phyloP scores from a whole-genome alignment of 2,113 vertebrate genomes.

The Irena cyanogastra region DNA sequence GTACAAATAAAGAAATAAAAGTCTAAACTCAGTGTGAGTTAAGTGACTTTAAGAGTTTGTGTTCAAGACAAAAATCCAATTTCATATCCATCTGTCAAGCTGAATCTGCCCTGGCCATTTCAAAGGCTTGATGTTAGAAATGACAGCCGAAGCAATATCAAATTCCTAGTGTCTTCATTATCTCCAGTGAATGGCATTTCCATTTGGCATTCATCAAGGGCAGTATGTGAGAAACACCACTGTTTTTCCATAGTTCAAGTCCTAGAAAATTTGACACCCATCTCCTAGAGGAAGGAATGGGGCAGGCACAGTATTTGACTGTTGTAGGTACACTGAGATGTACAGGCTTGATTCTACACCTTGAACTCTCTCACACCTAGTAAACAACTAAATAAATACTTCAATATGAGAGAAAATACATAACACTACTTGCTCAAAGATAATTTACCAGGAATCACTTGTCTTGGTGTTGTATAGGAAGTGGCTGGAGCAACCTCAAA shows the following conservation, averaged over 20 bases:
- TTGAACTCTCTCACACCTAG: not conserved
- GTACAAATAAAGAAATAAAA: not conserved
- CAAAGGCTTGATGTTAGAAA: not conserved
- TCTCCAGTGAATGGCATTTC: not conserved
- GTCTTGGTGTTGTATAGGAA: not conserved
- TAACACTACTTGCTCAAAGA: not conserved
- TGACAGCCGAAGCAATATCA: not conserved
- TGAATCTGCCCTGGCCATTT: not conserved
- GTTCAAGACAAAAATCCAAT: not conserved
- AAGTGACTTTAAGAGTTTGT: not conserved
- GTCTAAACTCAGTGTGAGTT: not conserved
- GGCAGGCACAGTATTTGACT: not conserved
- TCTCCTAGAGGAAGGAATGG: not conserved
- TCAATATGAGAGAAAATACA: not conserved
- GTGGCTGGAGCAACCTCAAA: not conserved
- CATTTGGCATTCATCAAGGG: not conserved
- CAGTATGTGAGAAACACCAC: not conserved
- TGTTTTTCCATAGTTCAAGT: not conserved
- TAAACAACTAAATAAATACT: not conserved
- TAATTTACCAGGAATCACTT: not conserved
- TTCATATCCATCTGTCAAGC: conserved; percentile 5
- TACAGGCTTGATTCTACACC: not conserved
- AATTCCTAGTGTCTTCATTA: not conserved
- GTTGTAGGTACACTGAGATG: not conserved
- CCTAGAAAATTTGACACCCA: not conserved